phyloP scores from a whole-genome alignment of 2,113 vertebrate genomes.

The Aepyceros melampus region DNA sequence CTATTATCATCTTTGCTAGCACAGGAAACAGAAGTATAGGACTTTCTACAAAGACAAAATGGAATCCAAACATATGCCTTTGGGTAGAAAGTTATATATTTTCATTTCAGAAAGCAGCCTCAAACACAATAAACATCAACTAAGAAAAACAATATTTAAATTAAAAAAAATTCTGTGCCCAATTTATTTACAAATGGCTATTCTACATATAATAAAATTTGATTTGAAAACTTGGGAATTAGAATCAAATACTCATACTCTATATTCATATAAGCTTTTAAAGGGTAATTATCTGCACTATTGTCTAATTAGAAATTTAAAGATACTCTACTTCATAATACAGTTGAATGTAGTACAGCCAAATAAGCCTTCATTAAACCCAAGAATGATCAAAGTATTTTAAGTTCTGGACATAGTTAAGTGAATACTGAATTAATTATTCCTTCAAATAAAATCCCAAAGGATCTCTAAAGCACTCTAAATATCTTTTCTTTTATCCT shows the following conservation, averaged over 20 bases:
- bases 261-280: constrained; percentile 38
- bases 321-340: constrained; percentile 37
- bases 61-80: neutral
- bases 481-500: neutral
- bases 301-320: constrained; percentile 60
- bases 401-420: constrained; percentile 61
- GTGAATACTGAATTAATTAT: constrained; percentile 62
- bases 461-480: constrained; percentile 49
- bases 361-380: constrained; percentile 59
- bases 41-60: neutral
- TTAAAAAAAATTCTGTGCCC: neutral
- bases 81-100: neutral
- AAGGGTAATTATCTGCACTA: constrained; percentile 41
- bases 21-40: neutral
- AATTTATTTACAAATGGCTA: constrained; percentile 11
- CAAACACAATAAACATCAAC: neutral
- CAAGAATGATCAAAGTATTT: constrained; percentile 56
- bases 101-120: neutral
- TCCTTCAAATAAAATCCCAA: constrained; percentile 62
- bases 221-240: constrained; percentile 14
- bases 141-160: neutral
- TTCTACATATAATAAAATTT: neutral
- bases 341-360: neutral
- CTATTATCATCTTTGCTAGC: neutral
- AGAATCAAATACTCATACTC: constrained; percentile 32